These are phyloP conservation scores for Chinchilla lanigera DNA, from an alignment of 2,113 vertebrate species.

Conservation along the genomic window DNA sequence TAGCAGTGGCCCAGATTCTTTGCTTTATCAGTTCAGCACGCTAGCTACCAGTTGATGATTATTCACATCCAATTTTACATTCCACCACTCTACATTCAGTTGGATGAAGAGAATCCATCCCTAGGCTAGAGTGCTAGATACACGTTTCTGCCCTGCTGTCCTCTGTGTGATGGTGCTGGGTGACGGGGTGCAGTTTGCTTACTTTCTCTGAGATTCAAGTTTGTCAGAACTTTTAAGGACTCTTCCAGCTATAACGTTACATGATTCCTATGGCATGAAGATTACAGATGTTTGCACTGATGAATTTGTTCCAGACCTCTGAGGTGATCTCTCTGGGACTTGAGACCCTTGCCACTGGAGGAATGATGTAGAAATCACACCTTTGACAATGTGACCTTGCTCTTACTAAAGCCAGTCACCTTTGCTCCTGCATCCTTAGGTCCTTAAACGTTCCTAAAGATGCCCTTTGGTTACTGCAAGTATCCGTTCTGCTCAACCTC, in stretches of 20 bases:
- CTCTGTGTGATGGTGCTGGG: neutral
- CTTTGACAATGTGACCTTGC: conserved; percentile 93
- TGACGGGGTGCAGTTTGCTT: neutral
- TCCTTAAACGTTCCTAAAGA: conserved; percentile 94
- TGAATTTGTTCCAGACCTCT: conserved; percentile 91
- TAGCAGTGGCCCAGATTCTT: neutral
- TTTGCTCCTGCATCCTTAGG: conserved; percentile 92
- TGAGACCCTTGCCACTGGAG: conserved; percentile 92
- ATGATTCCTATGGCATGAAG: conserved; percentile 77
- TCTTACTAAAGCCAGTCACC: conserved; percentile 93
- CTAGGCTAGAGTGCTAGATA: neutral
- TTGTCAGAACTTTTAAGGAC: neutral
- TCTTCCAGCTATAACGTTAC: neutral
- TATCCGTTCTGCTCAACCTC: conserved; percentile 92
- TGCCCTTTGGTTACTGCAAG: conserved; percentile 91
- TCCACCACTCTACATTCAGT: neutral
- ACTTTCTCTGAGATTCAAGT: neutral
- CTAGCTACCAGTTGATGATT: neutral
- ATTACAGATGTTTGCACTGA: conserved; percentile 91
- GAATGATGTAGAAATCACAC: conserved; percentile 92
- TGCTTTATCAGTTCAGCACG: neutral
- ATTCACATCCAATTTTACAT: neutral
- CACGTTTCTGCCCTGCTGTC: neutral
- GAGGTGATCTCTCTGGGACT: conserved; percentile 93
- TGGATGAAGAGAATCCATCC: neutral